Evolutionary conservation across 2,113 vertebrate species (phyloP).

Genomic region (Odocoileus hemionus): DNA sequence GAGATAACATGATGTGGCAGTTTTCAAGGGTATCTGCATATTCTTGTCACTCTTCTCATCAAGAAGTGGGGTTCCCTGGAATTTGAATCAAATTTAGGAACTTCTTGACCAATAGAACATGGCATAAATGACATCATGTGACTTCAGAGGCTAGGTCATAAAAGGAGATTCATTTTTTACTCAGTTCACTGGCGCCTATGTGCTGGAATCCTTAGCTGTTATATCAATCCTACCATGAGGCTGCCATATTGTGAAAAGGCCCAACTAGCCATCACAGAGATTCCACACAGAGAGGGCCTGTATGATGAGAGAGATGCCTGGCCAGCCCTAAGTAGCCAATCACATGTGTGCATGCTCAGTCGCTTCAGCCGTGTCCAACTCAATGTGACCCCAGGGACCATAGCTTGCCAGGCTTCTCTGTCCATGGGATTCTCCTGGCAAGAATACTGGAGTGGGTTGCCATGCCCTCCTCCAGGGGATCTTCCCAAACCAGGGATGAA

Average conservation of each 20-base stretch:
- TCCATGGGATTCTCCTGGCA: neutral
- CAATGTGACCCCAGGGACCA: neutral
- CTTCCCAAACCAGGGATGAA: neutral
- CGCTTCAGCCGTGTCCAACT: neutral
- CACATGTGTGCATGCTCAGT: neutral
- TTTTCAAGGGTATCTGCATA: neutral
- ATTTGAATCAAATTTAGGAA: neutral
- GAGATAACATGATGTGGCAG: neutral
- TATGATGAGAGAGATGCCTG: too few species aligned
- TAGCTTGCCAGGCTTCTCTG: neutral
- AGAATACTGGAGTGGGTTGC: neutral
- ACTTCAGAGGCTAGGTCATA: neutral
- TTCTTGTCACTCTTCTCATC: neutral
- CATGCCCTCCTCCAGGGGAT: neutral
- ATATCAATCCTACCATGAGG: neutral
- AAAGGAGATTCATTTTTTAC: neutral
- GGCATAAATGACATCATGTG: neutral
- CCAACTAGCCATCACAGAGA: neutral
- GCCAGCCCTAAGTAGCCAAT: neutral
- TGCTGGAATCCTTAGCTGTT: neutral
- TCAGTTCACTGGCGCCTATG: neutral
- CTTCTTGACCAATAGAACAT: neutral
- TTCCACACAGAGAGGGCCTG: neutral
- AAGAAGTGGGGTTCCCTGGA: neutral
- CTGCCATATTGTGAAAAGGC: neutral